phyloP scores from a whole-genome alignment of 2,797 vertebrate species.

The Sebastes oblongus region DNA sequence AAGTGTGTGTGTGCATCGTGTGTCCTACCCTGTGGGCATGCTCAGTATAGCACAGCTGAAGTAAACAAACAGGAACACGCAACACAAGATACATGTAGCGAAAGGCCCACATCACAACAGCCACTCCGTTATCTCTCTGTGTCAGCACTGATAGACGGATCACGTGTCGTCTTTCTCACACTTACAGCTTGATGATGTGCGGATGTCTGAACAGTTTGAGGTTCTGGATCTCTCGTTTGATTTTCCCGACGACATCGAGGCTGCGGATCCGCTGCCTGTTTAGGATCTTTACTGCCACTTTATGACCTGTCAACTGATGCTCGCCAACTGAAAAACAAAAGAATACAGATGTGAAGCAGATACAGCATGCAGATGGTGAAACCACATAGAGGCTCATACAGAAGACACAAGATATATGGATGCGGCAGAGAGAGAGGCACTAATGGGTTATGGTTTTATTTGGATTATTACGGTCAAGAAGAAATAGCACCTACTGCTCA shows the following conservation, averaged over 20 bases:
- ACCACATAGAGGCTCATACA: not conserved
- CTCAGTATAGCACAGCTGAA: conserved; percentile 37
- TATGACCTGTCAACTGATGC: conserved; percentile 97
- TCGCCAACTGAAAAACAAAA: conserved; percentile 88
- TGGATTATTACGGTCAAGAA: not conserved
- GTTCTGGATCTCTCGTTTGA: conserved; percentile 98
- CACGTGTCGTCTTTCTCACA: conserved; percentile 35
- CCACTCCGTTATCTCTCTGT: not conserved
- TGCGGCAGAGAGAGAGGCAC: not conserved
- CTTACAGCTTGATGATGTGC: conserved; percentile 99
- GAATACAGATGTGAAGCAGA: conserved; percentile 55
- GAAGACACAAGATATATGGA: not conserved
- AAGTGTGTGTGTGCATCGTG: conserved; percentile 1
- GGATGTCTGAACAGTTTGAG: conserved; percentile 98
- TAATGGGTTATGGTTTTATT: not conserved
- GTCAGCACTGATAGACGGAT: not conserved
- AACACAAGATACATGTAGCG: not conserved
- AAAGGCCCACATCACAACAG: conserved; percentile 1
- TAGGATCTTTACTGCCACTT: conserved; percentile 98
- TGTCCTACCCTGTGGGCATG: conserved; percentile 31
- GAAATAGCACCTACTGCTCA: not conserved
- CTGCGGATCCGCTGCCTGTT: conserved; percentile 99
- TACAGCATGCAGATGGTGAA: not conserved
- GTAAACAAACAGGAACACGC: conserved; percentile 53
- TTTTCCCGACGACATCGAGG: conserved; percentile 98